A percentile compares a stretch with the other conserved stretches of the same genome.
phyloP scores from a whole-genome alignment of 2,888 invertebrate genomes.

The Phyllotreta striolata region DNA sequence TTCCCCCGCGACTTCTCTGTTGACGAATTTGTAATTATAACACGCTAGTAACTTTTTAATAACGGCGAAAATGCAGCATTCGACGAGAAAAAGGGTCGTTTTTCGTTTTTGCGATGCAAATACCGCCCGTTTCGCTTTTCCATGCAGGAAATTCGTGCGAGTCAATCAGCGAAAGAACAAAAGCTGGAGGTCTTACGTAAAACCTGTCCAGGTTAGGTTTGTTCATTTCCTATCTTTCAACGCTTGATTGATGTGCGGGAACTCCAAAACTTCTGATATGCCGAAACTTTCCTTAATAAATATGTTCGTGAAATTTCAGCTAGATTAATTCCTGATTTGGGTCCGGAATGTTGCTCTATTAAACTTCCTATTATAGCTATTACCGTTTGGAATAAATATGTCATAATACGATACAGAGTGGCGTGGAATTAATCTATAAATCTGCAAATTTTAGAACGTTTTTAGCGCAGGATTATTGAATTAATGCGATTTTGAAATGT shows the following conservation, averaged over 20 bases:
- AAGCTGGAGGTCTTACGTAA: constrained; percentile 53
- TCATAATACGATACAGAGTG: too few species aligned
- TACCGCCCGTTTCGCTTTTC: constrained; percentile 18
- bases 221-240: constrained; percentile 63
- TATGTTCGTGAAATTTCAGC: constrained; percentile 48
- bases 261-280: constrained; percentile 37
- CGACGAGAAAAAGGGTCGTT: too few species aligned
- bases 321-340: constrained; percentile 15
- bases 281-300: constrained; percentile 48
- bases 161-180: constrained; percentile 53
- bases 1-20: too few species aligned
- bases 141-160: constrained; percentile 45
- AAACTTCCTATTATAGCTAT: neutral
- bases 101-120: constrained; percentile 21
- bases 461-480: too few species aligned
- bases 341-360: neutral
- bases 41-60: too few species aligned
- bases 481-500: too few species aligned
- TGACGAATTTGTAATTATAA: too few species aligned
- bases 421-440: too few species aligned
- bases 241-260: constrained; percentile 59
- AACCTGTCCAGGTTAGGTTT: constrained; percentile 57
- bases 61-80: too few species aligned
- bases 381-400: too few species aligned
- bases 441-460: too few species aligned